Conservation (phyloP, 2,797 vertebrate genomes). For the Lagocephalus sceleratus region DNA sequence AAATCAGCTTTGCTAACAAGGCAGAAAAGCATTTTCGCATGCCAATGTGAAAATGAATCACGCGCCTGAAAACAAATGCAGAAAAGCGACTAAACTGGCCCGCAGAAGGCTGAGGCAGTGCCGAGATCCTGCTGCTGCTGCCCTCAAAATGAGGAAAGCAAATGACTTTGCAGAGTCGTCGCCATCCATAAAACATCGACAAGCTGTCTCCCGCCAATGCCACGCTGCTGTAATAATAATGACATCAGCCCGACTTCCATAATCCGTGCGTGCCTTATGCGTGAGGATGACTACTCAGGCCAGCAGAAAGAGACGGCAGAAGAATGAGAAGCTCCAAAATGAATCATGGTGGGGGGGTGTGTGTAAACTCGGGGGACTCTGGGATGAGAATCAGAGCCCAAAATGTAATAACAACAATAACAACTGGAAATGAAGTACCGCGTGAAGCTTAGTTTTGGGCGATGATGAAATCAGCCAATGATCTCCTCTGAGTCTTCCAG, state of each 20-base stretch:
- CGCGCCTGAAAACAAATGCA: background rate
- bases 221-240: slow-evolving; percentile 18
- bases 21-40: background rate
- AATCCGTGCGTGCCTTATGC: slow-evolving; percentile 9
- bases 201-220: slow-evolving; percentile 2
- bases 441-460: background rate
- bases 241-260: slow-evolving; percentile 22
- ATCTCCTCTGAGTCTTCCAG: slow-evolving; percentile 1
- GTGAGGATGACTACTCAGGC: slow-evolving; percentile 12
- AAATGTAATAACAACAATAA: no score
- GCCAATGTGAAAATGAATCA: background rate
- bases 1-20: background rate
- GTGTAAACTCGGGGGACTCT: no score
- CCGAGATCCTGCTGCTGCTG: slow-evolving; percentile 16
- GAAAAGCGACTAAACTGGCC: background rate
- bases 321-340: background rate
- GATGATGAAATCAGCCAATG: background rate
- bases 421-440: background rate
- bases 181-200: slow-evolving; percentile 45
- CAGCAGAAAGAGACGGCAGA: background rate
- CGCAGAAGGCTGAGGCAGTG: slow-evolving; percentile 5
- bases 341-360: no score
- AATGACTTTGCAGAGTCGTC: slow-evolving; percentile 25
- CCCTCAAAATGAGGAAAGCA: slow-evolving; percentile 25
- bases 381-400: no score